Evolutionary conservation across 1,140 invertebrate species (phyloP).

Genomic region (Himalopsyche phryganea): DNA sequence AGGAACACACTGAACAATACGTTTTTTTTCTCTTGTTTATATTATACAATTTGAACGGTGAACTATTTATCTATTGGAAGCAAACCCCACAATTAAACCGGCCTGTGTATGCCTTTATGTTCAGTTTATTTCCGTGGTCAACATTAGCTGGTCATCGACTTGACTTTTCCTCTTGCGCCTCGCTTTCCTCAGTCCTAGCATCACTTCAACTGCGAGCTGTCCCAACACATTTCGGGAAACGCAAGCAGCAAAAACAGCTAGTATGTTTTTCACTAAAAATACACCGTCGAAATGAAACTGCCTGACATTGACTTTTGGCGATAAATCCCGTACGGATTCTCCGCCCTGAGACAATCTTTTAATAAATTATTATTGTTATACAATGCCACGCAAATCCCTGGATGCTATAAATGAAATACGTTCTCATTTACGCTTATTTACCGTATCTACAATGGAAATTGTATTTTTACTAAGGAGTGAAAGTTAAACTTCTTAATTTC

Average conservation of each 20-base stretch:
- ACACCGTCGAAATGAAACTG: not conserved
- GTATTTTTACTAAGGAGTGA: no score
- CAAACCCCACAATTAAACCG: no score
- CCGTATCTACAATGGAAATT: no score
- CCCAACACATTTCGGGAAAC: no score
- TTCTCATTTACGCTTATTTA: no score
- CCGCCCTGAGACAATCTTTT: not conserved
- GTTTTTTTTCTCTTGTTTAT: no score
- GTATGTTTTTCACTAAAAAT: slow-evolving; percentile 9
- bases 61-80: no score
- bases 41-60: no score
- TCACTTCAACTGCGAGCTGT: no score
- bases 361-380: slow-evolving; percentile 6
- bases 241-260: not conserved
- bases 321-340: slow-evolving; percentile 10
- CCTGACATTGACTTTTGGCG: slow-evolving; percentile 21
- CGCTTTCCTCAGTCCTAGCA: slow-evolving; percentile 8
- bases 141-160: slow-evolving; percentile 22
- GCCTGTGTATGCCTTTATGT: not conserved
- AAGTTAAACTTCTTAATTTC: no score
- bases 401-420: no score
- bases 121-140: slow-evolving; percentile 14
- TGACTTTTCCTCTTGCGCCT: slow-evolving; percentile 7
- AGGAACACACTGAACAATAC: no score
- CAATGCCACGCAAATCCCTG: not conserved